Evolutionary conservation across 2,888 invertebrate species (phyloP), one percentile per base, ranked within the genome.

Genomic region (Esperia sulphurella): DNA sequence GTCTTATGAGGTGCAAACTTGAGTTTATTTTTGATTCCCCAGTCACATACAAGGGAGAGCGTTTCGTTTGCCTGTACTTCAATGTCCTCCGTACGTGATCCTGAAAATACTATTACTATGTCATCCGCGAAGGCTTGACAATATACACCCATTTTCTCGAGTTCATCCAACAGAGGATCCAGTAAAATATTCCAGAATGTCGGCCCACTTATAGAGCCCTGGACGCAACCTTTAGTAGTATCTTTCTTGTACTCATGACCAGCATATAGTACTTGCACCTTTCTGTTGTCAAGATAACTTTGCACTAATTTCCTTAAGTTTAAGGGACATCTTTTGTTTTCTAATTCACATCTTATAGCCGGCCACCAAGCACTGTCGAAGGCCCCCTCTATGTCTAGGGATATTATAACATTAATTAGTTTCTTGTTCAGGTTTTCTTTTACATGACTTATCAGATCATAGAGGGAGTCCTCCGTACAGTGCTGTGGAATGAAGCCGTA

Each of bases 151-250:
- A 3, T 3, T 0, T 12, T 14, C 12, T 48, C 33, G 2, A 49
- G 29, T 1, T 30, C 40, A 4, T 45, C 7, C 1, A 52, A 45
- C 0, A 52, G 33, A 0, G 45, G 46, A n/a, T 53, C 43, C 13
- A 51, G 47, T 7, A 47, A 42, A 0, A 51, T n/a, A 28, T 54
- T 49, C 51, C 51, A 51, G 0, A 49, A 12, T 2, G 42, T 41
- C 7, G 54, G 54, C 3, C 54, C 51, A 51, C 21, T 5, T 21
- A 21, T 21, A 5, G 21, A 21, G 2, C 21, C 21, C 5, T 21
- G 21, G 5, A 21, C 43, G n/a, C 49, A 40, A 2, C 40, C 40
- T 12, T 40, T 40, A 5, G 8, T 14, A 1, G 40, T 40, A 8
- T 5, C n/a, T n/a, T n/a, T 21, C 9, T 40, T 40, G 8, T 3